Evolutionary conservation across 2,888 invertebrate genomes (phyloP), one percentile per base, ranked within the genome.

Genomic region (Ametastegia equiseti): DNA sequence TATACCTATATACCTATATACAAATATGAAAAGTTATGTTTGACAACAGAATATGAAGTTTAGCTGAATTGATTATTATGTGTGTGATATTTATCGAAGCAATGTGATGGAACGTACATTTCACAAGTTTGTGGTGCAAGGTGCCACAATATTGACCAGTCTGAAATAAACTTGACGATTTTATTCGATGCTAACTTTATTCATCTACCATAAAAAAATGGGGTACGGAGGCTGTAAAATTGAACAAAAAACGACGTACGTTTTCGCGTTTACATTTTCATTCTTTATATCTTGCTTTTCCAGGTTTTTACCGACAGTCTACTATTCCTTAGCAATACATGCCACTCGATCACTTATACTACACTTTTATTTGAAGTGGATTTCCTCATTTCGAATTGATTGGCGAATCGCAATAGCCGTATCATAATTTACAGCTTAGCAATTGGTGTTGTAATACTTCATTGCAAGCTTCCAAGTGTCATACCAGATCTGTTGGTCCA

Each of bases 81-180:
- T 60, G 60, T 60, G 23, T 60, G 23, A 60, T 60, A 60, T 30
- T 60, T 60, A 60, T 23, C 27, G 60, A 13, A 30, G 60, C 60
- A 60, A 60, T 60, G 60, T 30, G 23, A 60, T 30, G 60, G 60
- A 60, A 30, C n/a, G n/a, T n/a, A n/a, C 30, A 60, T 30, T 60
- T 60, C 13, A 30, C 60, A 60, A 54, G 30, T 27, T 60, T 60
- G 27, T 60, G 15, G 11, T 60, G 13, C 60, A 13, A 60, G 30
- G 15, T 60, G 30, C 30, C 60, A 60, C 27, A 15, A 47, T 13
- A 30, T 11, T 60, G 60, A 30, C 60, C 15, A 15, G 60, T 60
- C 11, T 60, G 27, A 60, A 15, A n/a, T n/a, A 13, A 60, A 13
- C 15, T 30, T 30, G 23, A 2, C 19, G 60, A 60, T 60, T 60